Conservation (phyloP, 2,113 vertebrate species). For the Sakesphorus luctuosus region DNA sequence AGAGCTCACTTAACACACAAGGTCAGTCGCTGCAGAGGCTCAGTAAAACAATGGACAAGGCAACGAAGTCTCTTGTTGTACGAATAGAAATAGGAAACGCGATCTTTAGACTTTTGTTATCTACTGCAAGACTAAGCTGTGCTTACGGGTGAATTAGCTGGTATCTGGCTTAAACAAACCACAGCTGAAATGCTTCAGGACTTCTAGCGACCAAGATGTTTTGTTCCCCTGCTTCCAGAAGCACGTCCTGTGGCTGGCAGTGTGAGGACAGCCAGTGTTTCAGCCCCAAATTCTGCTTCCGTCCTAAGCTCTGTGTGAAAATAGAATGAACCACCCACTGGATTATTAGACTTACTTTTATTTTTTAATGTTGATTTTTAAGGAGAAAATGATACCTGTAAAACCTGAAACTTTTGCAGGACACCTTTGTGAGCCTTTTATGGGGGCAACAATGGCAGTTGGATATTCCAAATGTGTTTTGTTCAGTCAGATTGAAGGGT, state of each 20-base stretch:
- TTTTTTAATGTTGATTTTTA: not conserved
- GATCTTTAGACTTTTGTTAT: not conserved
- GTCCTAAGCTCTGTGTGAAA: not conserved
- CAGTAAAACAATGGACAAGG: not conserved
- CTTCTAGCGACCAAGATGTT: not conserved
- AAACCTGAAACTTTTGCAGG: not conserved
- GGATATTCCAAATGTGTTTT: not conserved
- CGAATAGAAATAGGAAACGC: not conserved
- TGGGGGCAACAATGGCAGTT: fast-evolving
- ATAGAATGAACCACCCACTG: not conserved
- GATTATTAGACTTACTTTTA: not conserved
- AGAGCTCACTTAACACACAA: not conserved
- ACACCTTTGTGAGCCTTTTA: not conserved
- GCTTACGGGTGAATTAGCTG: not conserved
- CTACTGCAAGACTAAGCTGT: not conserved
- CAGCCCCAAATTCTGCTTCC: not conserved
- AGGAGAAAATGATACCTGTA: not conserved
- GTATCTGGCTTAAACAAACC: not conserved
- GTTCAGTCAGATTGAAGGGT: not conserved
- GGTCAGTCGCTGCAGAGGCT: not conserved
- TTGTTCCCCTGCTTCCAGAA: not conserved
- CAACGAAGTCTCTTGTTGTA: not conserved
- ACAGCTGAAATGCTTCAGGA: not conserved
- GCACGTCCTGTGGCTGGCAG: not conserved
- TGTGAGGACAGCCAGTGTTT: not conserved